phyloP scores from a whole-genome alignment of 2,888 invertebrate species.

The Campopleginae sp. region DNA sequence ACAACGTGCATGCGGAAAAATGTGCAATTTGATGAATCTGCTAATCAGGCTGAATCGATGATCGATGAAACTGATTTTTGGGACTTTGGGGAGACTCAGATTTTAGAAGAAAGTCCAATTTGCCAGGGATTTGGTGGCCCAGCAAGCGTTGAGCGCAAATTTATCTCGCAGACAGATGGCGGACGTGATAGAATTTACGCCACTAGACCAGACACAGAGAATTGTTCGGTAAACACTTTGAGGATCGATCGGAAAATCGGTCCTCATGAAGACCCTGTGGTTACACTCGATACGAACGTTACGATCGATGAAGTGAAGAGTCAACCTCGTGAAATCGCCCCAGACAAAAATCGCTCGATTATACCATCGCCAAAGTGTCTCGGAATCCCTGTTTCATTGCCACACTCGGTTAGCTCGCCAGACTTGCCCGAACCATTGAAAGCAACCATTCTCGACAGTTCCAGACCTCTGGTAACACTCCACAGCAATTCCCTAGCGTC shows the following conservation, averaged over 20 bases:
- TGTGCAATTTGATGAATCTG: neutral
- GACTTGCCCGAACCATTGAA: constrained; percentile 77
- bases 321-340: neutral
- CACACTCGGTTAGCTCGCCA: constrained; percentile 82
- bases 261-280: neutral
- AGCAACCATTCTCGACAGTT: constrained; percentile 66
- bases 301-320: neutral
- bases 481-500: constrained; percentile 76
- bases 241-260: neutral
- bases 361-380: constrained; percentile 65
- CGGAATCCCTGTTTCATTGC: constrained; percentile 74
- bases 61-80: constrained; percentile 40
- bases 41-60: neutral
- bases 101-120: constrained; percentile 31
- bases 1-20: neutral
- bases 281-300: neutral
- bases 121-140: neutral
- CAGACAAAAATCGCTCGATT: constrained; percentile 25
- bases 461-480: constrained; percentile 73
- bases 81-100: constrained; percentile 44
- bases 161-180: neutral
- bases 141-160: neutral
- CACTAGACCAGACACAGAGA: neutral
- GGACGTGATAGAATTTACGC: neutral
- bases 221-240: neutral